These are phyloP conservation scores for Platycnemis pennipes DNA, from an alignment of 2,888 invertebrate species.

Conservation along the genomic window DNA sequence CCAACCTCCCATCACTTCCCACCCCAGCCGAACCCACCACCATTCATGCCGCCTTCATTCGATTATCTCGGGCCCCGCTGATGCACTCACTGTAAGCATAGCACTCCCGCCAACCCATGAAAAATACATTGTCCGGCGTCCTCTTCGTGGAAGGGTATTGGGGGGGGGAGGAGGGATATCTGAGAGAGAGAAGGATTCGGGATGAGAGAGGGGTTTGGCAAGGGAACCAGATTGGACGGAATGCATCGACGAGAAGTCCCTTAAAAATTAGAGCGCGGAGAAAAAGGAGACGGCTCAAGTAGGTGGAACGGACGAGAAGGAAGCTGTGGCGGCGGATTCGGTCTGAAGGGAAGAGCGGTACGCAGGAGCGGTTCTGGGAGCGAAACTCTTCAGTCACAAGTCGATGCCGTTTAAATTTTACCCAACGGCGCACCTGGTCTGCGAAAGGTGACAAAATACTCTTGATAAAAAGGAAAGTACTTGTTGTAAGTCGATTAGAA, in stretches of 20 bases:
- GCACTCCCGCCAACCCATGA: slow-evolving; percentile 36
- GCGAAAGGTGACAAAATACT: too few relatives aligned
- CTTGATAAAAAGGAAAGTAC: too few relatives aligned
- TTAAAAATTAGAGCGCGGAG: not conserved
- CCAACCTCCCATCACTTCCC: not conserved
- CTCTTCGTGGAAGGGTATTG: not conserved
- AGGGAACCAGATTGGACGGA: not conserved
- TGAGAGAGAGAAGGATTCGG: not conserved
- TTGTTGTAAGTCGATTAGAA: too few relatives aligned
- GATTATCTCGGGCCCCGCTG: slow-evolving; percentile 23
- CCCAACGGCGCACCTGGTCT: too few relatives aligned
- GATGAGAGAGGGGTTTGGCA: not conserved
- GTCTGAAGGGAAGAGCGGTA: too few relatives aligned
- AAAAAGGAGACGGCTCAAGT: not conserved
- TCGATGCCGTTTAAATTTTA: too few relatives aligned
- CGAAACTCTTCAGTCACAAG: not conserved
- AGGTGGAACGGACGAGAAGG: too few relatives aligned
- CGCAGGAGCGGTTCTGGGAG: not conserved
- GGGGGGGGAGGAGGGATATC: not conserved
- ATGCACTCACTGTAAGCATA: not conserved
- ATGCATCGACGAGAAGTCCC: not conserved
- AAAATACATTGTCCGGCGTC: slow-evolving; percentile 31
- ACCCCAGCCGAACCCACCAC: not conserved
- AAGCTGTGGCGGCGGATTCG: too few relatives aligned
- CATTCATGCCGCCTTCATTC: slow-evolving; percentile 31